Percentiles rank a stretch among this genome's conserved stretches.
These are phyloP conservation scores for Camelus bactrianus DNA, from an alignment of 2,113 vertebrate genomes.

Conservation along the genomic window DNA sequence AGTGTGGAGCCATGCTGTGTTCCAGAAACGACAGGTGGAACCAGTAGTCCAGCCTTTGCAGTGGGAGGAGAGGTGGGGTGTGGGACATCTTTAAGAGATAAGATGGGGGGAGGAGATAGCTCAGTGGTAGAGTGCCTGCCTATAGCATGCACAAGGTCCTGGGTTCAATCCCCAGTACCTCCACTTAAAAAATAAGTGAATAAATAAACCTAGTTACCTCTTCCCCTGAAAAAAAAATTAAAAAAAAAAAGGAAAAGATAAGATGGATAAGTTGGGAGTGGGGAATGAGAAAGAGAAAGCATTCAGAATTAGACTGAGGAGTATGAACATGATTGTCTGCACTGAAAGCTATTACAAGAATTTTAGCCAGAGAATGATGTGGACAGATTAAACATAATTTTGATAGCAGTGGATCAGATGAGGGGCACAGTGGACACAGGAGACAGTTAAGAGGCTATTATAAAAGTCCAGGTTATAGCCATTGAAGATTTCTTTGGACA, in stretches of 20 bases:
- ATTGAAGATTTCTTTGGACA: neutral
- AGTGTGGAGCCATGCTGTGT: neutral
- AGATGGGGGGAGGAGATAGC: neutral
- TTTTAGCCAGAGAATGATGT: neutral
- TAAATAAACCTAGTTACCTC: too few species aligned
- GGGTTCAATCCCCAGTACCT: too few species aligned
- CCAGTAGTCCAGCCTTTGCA: neutral
- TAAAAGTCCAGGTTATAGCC: neutral
- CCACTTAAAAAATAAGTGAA: too few species aligned
- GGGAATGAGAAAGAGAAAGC: neutral
- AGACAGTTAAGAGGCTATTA: neutral
- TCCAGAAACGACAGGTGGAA: neutral
- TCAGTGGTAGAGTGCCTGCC: too few species aligned
- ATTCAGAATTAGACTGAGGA: neutral
- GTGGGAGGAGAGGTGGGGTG: neutral
- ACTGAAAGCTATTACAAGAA: neutral
- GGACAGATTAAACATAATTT: neutral
- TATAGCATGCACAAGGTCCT: too few species aligned
- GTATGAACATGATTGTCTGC: neutral
- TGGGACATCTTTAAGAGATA: constrained; percentile 16
- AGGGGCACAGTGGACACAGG: neutral
- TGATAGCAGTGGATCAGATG: neutral
- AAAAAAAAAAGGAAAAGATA: neutral
- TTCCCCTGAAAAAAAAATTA: too few species aligned
- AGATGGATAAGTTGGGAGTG: neutral